phyloP scores from a whole-genome alignment of 2,797 vertebrate genomes.

The Bufotes viridis region DNA sequence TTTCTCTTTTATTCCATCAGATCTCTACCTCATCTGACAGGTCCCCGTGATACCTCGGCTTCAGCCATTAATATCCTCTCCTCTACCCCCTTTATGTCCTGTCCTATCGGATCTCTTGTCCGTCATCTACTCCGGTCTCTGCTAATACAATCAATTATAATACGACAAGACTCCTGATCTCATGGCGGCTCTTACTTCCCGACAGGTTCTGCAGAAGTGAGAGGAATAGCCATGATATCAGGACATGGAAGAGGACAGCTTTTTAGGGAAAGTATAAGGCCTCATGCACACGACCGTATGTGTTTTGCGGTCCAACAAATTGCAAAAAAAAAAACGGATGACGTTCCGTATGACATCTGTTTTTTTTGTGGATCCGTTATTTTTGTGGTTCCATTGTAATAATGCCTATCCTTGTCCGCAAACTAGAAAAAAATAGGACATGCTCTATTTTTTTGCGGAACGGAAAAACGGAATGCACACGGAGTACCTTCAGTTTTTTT shows the following conservation, averaged over 20 bases:
- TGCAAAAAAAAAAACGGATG: too few species aligned
- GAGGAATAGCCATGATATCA: too few species aligned
- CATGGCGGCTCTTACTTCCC: not conserved
- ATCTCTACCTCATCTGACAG: conserved; percentile 12
- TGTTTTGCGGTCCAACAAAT: too few species aligned
- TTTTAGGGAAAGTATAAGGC: not conserved
- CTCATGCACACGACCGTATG: too few species aligned
- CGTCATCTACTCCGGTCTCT: not conserved
- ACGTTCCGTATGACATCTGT: too few species aligned
- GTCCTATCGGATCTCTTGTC: not conserved
- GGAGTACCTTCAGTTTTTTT: too few species aligned
- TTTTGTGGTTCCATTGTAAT: too few species aligned
- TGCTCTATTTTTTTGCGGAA: too few species aligned
- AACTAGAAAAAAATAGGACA: too few species aligned
- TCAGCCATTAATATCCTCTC: not conserved
- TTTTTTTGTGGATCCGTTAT: too few species aligned
- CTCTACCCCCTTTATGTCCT: not conserved
- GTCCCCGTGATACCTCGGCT: not conserved
- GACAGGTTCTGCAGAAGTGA: not conserved
- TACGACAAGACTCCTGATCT: not conserved
- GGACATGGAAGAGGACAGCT: not conserved
- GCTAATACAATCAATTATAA: not conserved
- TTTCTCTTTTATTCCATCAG: not conserved
- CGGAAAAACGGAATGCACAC: too few species aligned
- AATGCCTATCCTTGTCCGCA: too few species aligned